Conservation (phyloP, 2,797 vertebrate species). For the Enteromius mattozi region DNA sequence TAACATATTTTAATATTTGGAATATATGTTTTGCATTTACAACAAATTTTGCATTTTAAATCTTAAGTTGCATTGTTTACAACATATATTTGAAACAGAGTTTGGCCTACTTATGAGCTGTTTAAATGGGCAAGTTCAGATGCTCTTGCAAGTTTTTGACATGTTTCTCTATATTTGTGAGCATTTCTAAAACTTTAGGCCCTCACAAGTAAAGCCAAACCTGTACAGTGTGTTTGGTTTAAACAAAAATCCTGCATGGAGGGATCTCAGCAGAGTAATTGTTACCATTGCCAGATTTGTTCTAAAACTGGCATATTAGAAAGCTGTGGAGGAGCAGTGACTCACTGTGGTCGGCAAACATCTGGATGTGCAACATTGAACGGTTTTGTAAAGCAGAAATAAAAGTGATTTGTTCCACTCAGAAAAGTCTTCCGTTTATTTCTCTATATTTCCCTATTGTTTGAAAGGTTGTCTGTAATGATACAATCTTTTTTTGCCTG, state of each 20-base stretch:
- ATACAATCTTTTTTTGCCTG: neutral
- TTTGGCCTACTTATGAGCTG: neutral
- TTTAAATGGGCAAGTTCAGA: neutral
- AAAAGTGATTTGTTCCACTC: conserved; percentile 22
- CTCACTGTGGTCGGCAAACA: conserved; percentile 40
- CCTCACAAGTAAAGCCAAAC: conserved; percentile 3
- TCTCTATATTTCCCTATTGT: neutral
- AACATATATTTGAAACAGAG: neutral
- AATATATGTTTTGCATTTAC: neutral
- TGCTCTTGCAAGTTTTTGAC: neutral
- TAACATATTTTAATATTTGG: neutral
- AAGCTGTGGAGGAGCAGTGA: conserved; percentile 27
- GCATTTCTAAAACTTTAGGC: neutral
- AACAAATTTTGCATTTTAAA: neutral
- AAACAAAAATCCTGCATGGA: neutral
- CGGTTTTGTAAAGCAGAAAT: conserved; percentile 35
- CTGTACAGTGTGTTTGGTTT: conserved; percentile 7
- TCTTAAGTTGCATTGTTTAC: neutral
- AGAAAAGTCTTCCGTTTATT: neutral
- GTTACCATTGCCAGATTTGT: neutral
- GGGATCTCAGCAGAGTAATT: conserved; percentile 29
- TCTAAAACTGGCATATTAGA: conserved; percentile 36
- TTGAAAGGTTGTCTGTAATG: neutral
- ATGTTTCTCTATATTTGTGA: neutral
- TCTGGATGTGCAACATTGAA: conserved; percentile 29